Conservation (phyloP, 1,140 invertebrate species). For the Lepidostoma basale region DNA sequence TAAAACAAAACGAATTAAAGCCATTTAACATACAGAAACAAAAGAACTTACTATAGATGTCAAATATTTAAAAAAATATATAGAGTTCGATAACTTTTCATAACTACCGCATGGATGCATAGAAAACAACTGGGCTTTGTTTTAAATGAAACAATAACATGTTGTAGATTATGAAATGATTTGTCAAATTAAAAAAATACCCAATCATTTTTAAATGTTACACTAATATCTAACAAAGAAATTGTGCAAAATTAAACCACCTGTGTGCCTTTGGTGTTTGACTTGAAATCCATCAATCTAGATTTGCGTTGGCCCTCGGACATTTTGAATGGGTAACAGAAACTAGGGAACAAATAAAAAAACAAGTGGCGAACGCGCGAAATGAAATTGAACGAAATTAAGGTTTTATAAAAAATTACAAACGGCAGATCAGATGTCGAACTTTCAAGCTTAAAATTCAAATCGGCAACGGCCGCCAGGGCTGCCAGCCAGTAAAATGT, state of each 20-base stretch:
- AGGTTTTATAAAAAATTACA: neutral
- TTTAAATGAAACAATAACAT: too few species aligned
- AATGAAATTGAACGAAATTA: too few species aligned
- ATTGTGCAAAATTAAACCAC: slow-evolving; percentile 10
- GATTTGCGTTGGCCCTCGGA: slow-evolving; percentile 23
- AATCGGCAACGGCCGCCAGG: neutral
- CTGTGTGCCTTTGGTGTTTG: slow-evolving; percentile 25
- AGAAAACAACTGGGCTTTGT: too few species aligned
- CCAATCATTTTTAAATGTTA: too few species aligned
- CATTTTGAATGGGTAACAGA: slow-evolving; percentile 6
- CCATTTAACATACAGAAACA: too few species aligned
- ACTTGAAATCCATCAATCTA: slow-evolving; percentile 20
- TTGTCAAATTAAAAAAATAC: too few species aligned
- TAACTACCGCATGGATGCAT: too few species aligned
- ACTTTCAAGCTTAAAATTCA: neutral
- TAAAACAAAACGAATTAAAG: too few species aligned
- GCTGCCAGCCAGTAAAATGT: slow-evolving; percentile 6
- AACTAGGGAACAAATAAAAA: neutral
- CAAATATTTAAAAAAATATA: too few species aligned
- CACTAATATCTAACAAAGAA: neutral
- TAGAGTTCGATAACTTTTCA: too few species aligned
- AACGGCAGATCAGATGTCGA: neutral
- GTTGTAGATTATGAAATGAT: too few species aligned
- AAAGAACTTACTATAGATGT: too few species aligned
- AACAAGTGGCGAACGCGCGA: neutral